Evolutionary conservation across 1,140 invertebrate genomes (phyloP).

Genomic region (Ceratosolen solmsi): DNA sequence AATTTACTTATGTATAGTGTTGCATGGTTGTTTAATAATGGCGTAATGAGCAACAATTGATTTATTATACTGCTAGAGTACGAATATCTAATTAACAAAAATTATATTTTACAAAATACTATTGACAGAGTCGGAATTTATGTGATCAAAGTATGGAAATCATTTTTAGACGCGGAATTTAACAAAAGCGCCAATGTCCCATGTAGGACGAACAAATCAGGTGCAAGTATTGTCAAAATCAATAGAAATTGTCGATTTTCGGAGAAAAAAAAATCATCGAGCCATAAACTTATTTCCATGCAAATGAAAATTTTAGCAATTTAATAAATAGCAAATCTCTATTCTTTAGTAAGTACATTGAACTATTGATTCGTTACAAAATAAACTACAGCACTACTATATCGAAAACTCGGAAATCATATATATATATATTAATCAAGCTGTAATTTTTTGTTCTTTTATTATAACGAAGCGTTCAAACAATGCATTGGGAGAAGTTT

Average conservation of each 20-base stretch:
- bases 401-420: too few relatives aligned
- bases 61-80: background rate
- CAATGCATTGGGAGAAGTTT: background rate
- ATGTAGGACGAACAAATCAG: too few relatives aligned
- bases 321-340: background rate
- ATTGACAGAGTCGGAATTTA: too few relatives aligned
- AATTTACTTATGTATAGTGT: background rate
- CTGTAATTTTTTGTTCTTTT: background rate
- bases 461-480: background rate
- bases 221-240: too few relatives aligned
- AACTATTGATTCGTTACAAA: background rate
- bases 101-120: too few relatives aligned
- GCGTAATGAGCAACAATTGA: background rate
- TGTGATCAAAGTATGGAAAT: too few relatives aligned
- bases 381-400: background rate
- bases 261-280: too few relatives aligned
- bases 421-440: background rate
- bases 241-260: too few relatives aligned
- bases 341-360: background rate
- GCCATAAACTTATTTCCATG: too few relatives aligned
- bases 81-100: too few relatives aligned
- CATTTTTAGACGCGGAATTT: too few relatives aligned
- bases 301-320: background rate
- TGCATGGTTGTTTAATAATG: background rate
- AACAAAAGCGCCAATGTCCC: too few relatives aligned